These are phyloP conservation scores for Callorhinus ursinus DNA, from an alignment of 2,113 vertebrate species.

Conservation along the genomic window DNA sequence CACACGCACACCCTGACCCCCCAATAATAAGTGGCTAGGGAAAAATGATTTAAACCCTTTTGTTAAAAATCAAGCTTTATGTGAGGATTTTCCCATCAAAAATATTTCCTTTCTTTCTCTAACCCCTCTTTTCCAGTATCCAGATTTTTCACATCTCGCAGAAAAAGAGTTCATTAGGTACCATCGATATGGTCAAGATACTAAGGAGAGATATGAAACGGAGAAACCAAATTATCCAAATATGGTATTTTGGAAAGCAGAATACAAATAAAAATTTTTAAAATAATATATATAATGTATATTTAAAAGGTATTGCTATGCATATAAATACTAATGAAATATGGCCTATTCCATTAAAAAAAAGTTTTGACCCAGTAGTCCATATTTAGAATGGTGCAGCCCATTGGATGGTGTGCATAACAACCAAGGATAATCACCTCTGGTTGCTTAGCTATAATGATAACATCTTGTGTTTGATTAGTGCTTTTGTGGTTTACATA, in stretches of 20 bases:
- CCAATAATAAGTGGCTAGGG: neutral
- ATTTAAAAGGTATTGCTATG: neutral
- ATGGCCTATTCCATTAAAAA: neutral
- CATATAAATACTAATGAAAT: neutral
- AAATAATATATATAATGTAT: neutral
- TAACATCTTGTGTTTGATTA: neutral
- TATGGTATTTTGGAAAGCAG: neutral
- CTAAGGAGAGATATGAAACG: neutral
- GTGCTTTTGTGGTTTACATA: neutral
- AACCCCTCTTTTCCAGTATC: neutral
- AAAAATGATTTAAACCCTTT: neutral
- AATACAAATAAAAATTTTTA: neutral
- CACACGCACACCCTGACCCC: neutral
- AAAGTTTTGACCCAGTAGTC: neutral
- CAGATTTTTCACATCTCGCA: neutral
- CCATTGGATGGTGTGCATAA: neutral
- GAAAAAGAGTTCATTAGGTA: neutral
- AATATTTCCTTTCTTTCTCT: neutral
- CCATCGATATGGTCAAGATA: neutral
- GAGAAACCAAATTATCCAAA: neutral
- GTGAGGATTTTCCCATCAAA: neutral
- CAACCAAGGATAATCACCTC: neutral
- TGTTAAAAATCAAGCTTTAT: neutral
- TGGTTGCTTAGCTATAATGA: neutral
- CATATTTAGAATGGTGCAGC: neutral